These are phyloP conservation scores for Tringa solitaria DNA, from an alignment of 2,113 vertebrate species.

Conservation along the genomic window DNA sequence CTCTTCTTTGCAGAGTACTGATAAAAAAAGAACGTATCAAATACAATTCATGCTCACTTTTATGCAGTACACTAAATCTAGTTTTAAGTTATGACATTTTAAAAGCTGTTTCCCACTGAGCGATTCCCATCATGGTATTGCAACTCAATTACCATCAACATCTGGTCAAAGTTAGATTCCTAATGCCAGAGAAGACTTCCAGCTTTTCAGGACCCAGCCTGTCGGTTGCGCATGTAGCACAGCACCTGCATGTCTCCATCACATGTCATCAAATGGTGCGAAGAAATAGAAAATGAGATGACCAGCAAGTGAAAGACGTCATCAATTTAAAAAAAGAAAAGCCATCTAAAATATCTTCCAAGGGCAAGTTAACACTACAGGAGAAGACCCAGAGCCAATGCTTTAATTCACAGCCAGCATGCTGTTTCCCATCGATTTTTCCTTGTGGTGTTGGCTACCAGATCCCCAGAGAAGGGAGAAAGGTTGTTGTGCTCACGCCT, in stretches of 20 bases:
- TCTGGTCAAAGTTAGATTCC: not conserved
- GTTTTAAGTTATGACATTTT: not conserved
- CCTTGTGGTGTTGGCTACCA: not conserved
- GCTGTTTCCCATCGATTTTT: not conserved
- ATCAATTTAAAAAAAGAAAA: not conserved
- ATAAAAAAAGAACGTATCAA: not conserved
- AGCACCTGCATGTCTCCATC: not conserved
- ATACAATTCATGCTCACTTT: not conserved
- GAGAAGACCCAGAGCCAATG: not conserved
- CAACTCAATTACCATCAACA: not conserved
- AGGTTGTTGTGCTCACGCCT: not conserved
- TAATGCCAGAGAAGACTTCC: not conserved
- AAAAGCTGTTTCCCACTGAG: constrained; percentile 2
- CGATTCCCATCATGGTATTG: not conserved
- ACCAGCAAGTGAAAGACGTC: not conserved
- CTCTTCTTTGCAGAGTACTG: not conserved
- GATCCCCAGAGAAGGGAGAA: not conserved
- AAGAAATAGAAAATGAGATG: not conserved
- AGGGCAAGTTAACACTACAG: not conserved
- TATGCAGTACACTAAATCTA: not conserved
- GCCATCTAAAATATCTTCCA: not conserved
- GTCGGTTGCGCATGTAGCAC: not conserved
- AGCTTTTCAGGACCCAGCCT: not conserved
- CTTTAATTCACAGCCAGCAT: not conserved
- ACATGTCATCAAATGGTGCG: not conserved